Evolutionary conservation across 1,140 invertebrate species (phyloP).

Genomic region (Laupala kohalensis): DNA sequence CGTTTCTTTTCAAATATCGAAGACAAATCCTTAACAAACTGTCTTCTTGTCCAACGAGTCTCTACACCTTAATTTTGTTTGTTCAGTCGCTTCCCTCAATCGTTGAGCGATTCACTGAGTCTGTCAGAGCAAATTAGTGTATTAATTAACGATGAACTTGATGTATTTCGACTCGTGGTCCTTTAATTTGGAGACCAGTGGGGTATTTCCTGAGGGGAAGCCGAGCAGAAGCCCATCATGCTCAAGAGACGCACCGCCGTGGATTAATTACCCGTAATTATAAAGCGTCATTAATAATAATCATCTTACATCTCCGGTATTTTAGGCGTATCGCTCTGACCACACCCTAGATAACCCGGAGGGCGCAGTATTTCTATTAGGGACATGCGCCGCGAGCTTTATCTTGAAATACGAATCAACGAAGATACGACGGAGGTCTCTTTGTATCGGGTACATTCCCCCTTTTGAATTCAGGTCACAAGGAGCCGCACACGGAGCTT

Average conservation of each 20-base stretch:
- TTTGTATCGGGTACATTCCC: too few relatives aligned
- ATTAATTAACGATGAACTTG: neutral
- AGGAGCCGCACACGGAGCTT: too few relatives aligned
- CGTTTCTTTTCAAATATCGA: too few relatives aligned
- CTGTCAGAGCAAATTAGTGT: neutral
- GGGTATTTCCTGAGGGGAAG: neutral
- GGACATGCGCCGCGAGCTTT: neutral
- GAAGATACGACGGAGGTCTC: too few relatives aligned
- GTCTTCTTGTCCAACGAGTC: neutral
- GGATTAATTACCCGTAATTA: neutral
- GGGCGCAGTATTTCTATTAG: neutral
- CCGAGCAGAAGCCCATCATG: neutral
- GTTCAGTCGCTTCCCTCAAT: neutral
- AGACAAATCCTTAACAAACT: neutral
- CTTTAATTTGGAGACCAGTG: neutral
- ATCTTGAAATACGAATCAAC: neutral
- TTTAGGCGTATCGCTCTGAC: neutral
- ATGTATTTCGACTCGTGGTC: neutral
- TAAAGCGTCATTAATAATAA: neutral
- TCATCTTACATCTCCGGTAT: neutral
- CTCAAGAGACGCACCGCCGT: neutral
- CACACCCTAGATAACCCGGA: neutral
- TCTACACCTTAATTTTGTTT: neutral
- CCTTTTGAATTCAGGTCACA: too few relatives aligned
- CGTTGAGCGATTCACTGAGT: neutral